These are phyloP conservation scores for Onthophagus sagittarius DNA, from an alignment of 2,888 invertebrate species.

Conservation along the genomic window DNA sequence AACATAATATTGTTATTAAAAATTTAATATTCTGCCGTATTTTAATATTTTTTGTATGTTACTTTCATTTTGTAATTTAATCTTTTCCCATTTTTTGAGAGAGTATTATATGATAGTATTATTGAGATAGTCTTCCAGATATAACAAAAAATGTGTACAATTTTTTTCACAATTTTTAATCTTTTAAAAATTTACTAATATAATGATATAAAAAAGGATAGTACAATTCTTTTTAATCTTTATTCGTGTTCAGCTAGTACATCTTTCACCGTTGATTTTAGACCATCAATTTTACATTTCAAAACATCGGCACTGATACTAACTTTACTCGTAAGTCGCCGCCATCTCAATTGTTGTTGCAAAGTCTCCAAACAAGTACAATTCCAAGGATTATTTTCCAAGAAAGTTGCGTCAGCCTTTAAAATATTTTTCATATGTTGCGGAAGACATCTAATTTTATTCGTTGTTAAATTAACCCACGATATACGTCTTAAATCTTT, in stretches of 20 bases:
- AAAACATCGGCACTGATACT: neutral
- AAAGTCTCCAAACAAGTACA: conserved; percentile 16
- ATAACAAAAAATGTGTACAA: no score
- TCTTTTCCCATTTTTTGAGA: no score
- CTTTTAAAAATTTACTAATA: no score
- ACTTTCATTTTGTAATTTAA: no score
- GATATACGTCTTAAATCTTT: neutral
- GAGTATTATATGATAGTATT: no score
- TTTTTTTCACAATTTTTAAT: no score
- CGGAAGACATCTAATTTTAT: conserved; percentile 14
- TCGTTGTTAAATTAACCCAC: neutral
- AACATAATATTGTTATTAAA: no score
- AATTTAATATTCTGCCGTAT: no score
- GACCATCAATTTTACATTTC: neutral
- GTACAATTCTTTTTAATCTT: neutral
- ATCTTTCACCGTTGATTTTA: neutral
- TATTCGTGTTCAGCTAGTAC: neutral
- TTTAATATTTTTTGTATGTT: no score
- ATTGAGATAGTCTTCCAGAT: no score
- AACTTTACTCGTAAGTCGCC: neutral
- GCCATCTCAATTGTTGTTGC: neutral
- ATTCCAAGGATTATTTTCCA: conserved; percentile 17
- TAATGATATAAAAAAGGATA: no score
- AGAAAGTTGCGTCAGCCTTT: conserved; percentile 4
- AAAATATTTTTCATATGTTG: conserved; percentile 6